phyloP scores from a whole-genome alignment of 1,140 invertebrate species.

The Drosophila kurseongensis region DNA sequence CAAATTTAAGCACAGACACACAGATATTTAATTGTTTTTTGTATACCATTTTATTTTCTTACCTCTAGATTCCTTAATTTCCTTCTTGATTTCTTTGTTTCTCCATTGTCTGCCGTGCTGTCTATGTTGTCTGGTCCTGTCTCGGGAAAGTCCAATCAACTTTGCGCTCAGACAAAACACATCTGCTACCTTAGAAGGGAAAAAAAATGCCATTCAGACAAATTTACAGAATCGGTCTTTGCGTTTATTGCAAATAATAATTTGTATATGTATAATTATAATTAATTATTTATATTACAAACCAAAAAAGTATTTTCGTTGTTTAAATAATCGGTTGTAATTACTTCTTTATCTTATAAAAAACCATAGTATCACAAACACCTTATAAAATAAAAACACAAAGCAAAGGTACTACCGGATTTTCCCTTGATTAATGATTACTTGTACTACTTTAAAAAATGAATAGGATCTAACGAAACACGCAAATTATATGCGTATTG shows the following conservation, averaged over 20 bases:
- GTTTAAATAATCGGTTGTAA: too few relatives aligned
- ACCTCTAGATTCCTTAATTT: constrained; percentile 3
- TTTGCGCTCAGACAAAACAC: constrained; percentile 11
- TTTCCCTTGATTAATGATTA: background rate
- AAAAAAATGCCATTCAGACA: background rate
- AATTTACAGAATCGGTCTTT: background rate
- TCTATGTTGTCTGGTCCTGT: constrained; percentile 26
- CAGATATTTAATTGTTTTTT: constrained; percentile 7
- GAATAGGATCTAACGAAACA: background rate
- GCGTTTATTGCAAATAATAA: background rate
- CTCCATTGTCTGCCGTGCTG: constrained; percentile 16
- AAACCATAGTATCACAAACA: too few relatives aligned
- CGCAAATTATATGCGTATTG: background rate
- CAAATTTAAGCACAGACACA: constrained; percentile 2
- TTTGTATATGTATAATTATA: too few relatives aligned
- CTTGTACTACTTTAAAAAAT: background rate
- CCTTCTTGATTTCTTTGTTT: constrained; percentile 33
- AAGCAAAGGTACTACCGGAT: background rate
- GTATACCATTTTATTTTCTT: constrained; percentile 7
- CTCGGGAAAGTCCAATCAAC: constrained; percentile 30
- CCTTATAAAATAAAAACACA: background rate
- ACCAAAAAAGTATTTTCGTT: too few relatives aligned
- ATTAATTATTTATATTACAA: too few relatives aligned
- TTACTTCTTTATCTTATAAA: too few relatives aligned
- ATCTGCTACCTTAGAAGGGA: constrained; percentile 3